Evolutionary conservation across 2,888 invertebrate species (phyloP), one percentile per base, ranked within the genome.

Genomic region (Phaedon cochleariae): DNA sequence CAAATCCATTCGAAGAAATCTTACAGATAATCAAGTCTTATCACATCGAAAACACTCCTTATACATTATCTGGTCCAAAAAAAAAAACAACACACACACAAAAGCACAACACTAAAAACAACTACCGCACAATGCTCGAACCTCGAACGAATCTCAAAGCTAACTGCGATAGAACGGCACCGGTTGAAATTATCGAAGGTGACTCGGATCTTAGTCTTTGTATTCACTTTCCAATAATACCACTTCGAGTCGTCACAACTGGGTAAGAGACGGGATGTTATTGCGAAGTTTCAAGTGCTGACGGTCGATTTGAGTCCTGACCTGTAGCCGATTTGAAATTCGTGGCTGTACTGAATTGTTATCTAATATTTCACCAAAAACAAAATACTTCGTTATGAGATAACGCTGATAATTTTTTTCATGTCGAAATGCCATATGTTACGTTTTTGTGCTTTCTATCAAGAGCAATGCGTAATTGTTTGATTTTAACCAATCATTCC

Each of bases 141-240:
- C n/a, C n/a, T 26, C 26, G 17, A 46, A 26, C 45, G 37, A 29
- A 57, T 45, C 45, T 26, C 45, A 41, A 48, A 48, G 21, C 20
- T 12, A 2, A 48, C 48, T 22, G 45, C 41, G 45, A 57, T 45
- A 57, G 29, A 45, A 26, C 15, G 45, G 26, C 45, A 41, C 15
- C 15, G 41, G 41, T 12, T 17, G 57, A 57, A 45, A 26, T 57
- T 57, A 26, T 45, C 17, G 12, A 57, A 41, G 45, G 57, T 57
- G 57, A 57, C 46, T 57, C 17, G 57, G 15, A 37, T 55, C 34
- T 34, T 12, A 4, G 12, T 41, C 41, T 41, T 41, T 15, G 15
- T 41, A 12, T 41, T 45, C 45, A 57, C 57, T 57, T 57, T 57
- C 57, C 57, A n/a, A n/a, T n/a, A 55, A 41, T 55, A 34, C 55